Conservation (phyloP, 2,113 vertebrate species). For the Lanius ludovicianus region DNA sequence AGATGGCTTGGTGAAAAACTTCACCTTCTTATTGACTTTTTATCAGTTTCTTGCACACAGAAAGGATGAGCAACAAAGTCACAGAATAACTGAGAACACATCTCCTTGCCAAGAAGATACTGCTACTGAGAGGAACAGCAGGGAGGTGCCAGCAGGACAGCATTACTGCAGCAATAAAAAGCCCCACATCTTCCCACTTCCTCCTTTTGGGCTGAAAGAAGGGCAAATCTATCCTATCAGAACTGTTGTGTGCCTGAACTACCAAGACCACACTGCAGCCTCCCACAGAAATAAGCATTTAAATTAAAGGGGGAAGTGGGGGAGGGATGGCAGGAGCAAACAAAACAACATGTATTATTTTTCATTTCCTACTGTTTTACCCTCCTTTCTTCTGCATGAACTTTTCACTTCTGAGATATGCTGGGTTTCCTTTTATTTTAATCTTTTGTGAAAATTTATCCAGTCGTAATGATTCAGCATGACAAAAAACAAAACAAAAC, state of each 20-base stretch:
- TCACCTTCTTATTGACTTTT: background rate
- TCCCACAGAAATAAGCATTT: background rate
- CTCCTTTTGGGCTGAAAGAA: background rate
- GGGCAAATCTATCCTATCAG: background rate
- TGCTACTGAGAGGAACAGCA: background rate
- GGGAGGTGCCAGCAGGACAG: background rate
- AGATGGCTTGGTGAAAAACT: background rate
- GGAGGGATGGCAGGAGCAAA: background rate
- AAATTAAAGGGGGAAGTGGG: background rate
- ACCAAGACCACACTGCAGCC: background rate
- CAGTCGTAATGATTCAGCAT: background rate
- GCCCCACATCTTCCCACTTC: background rate
- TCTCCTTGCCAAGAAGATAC: slow-evolving; percentile 14
- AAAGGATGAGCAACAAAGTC: slow-evolving; percentile 1
- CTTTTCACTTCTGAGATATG: background rate
- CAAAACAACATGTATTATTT: background rate
- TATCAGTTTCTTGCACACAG: background rate
- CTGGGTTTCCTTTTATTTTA: background rate
- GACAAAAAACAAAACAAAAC: background rate
- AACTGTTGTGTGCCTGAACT: background rate
- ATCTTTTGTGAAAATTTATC: background rate
- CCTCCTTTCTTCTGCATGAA: background rate
- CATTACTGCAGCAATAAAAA: background rate
- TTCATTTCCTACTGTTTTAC: background rate
- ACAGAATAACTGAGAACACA: background rate